These are phyloP conservation scores for Nephila pilipes DNA, from an alignment of 1,140 invertebrate species.

Conservation along the genomic window DNA sequence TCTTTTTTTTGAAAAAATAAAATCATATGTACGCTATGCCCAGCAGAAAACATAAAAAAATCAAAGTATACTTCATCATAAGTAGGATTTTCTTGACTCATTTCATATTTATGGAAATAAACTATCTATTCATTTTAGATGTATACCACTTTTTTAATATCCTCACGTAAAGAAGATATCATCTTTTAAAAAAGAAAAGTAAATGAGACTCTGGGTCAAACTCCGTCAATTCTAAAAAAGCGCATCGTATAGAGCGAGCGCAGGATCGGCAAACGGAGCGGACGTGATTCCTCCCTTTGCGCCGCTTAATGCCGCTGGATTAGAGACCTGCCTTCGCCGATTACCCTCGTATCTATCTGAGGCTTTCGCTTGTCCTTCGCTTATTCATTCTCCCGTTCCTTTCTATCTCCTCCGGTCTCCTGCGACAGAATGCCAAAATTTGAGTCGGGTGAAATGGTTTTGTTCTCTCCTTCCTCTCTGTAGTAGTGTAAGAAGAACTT, in stretches of 20 bases:
- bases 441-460: not conserved
- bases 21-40: too few species aligned
- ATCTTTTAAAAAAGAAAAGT: not conserved
- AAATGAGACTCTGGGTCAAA: not conserved
- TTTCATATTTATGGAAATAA: too few species aligned
- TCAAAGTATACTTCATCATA: too few species aligned
- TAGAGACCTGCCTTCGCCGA: slow-evolving; percentile 19
- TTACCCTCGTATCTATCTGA: slow-evolving; percentile 39
- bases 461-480: not conserved
- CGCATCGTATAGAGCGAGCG: not conserved
- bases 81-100: too few species aligned
- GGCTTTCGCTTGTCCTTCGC: slow-evolving; percentile 5
- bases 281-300: not conserved
- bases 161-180: too few species aligned
- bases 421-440: not conserved
- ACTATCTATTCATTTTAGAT: too few species aligned
- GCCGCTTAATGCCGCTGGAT: slow-evolving; percentile 29
- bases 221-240: not conserved
- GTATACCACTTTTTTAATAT: too few species aligned
- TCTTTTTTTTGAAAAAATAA: too few species aligned
- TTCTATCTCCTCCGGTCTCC: not conserved
- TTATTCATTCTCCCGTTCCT: slow-evolving; percentile 33
- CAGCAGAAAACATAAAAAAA: too few species aligned
- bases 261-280: not conserved
- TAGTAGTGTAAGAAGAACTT: not conserved